phyloP scores from a whole-genome alignment of 2,888 invertebrate species.

The Hydroisotoma schaefferi region DNA sequence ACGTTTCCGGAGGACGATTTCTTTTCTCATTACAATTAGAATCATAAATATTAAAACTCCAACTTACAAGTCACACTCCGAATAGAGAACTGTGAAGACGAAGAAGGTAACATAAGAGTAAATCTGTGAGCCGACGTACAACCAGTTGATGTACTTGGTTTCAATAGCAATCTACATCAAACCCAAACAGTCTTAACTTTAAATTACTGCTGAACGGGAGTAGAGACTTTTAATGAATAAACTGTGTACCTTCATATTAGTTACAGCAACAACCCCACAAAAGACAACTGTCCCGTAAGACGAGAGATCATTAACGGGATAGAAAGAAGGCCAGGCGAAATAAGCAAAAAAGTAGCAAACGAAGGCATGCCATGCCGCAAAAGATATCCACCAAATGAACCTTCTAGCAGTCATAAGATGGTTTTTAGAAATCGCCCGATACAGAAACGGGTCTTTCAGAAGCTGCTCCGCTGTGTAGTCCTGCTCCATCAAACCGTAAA shows the following conservation, averaged over 20 bases:
- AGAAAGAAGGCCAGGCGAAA: constrained; percentile 44
- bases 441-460: constrained; percentile 64
- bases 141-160: constrained; percentile 60
- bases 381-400: constrained; percentile 61
- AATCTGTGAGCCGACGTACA: constrained; percentile 57
- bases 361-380: constrained; percentile 63
- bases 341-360: constrained; percentile 61
- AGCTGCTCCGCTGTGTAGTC: constrained; percentile 59
- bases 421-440: constrained; percentile 63
- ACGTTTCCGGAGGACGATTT: no score
- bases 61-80: constrained; percentile 61
- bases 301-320: constrained; percentile 53
- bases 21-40: no score
- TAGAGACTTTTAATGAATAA: no score
- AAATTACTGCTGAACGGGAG: not conserved
- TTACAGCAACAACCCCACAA: constrained; percentile 59
- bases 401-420: constrained; percentile 61
- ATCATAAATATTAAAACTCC: no score
- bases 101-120: constrained; percentile 61
- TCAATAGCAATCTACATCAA: constrained; percentile 58
- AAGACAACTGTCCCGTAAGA: constrained; percentile 62
- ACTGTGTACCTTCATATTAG: constrained; percentile 60
- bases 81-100: constrained; percentile 59
- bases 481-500: constrained; percentile 73
- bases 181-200: not conserved